Base-by-base conservation (phyloP, 2,888 invertebrate species). In the Drosophila sordidula region DNA sequence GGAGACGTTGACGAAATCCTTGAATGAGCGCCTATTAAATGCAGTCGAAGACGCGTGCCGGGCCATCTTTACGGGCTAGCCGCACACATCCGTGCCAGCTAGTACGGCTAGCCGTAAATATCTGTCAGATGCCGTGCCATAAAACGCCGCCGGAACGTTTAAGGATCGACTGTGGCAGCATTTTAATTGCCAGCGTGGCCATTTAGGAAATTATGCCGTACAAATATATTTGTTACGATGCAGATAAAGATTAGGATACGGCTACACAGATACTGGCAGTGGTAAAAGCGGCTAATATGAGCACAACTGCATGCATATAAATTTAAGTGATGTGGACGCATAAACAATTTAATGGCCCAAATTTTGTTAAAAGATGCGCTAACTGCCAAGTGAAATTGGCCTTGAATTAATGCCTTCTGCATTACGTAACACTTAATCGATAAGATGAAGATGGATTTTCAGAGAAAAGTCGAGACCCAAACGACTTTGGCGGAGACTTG, bases 261-360 rank as follows among this genome's bases (percentile, higher is more conserved):
- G 36, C 51, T 45, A 49, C 47, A 47, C 16, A 39, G 29, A 26
- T 36, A 59, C 39, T 14, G 22, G 12, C n/a, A 29, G 25, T 42
- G 16, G 36, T 12, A 11, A 18, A 12, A 46, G 39, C 54, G 50
- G 64, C 54, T 49, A 42, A 36, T 41, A 38, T 36, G 16, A 29
- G 12, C n/a, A 32, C 22, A 49, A 62, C 49, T 62, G 52, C 46
- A 32, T 42, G 49, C 49, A 55, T 46, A 74, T 72, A 73, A 73
- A 76, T 58, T 72, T 70, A 77, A 76, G 75, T 69, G 70, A 51
- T 75, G 80, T 54, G 51, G 66, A 52, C 65, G 52, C 76, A 87
- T 80, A 78, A 87, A 89, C 72, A 79, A 75, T 76, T 84, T 86
- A 84, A 89, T 82, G 82, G 68, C 73, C 59, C 65, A 55, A 78